Conservation (phyloP, 1,140 invertebrate genomes). For the Caenorhabditis tropicalis region DNA sequence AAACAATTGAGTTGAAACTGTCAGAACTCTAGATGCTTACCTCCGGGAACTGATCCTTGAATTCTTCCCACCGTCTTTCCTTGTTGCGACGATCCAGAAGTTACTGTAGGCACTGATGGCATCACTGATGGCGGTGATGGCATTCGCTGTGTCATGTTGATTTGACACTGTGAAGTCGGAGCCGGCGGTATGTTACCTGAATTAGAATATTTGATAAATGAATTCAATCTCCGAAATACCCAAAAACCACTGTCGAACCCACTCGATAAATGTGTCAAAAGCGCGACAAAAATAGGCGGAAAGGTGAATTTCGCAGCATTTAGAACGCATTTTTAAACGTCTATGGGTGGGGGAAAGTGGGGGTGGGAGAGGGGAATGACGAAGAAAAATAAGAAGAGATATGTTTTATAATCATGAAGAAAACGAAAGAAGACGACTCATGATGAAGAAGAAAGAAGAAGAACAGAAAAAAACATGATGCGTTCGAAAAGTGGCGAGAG, state of each 20-base stretch:
- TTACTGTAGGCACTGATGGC: neutral
- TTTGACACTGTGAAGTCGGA: neutral
- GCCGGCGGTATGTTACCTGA: neutral
- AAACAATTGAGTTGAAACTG: neutral
- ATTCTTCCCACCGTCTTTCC: neutral
- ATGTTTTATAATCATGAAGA: conserved; percentile 8
- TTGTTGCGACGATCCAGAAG: neutral
- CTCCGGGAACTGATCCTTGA: neutral
- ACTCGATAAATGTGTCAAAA: neutral
- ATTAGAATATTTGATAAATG: neutral
- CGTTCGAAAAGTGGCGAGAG: neutral
- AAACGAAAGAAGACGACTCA: neutral
- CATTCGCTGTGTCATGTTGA: neutral
- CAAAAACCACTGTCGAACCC: neutral
- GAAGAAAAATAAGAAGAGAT: neutral
- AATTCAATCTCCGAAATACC: neutral
- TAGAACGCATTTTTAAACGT: neutral
- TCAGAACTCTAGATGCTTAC: too few relatives aligned
- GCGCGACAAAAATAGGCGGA: neutral
- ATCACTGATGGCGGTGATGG: neutral
- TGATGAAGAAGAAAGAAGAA: too few relatives aligned
- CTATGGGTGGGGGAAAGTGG: neutral
- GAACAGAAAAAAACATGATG: neutral
- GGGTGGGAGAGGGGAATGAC: neutral
- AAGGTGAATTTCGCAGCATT: neutral